Evolutionary conservation across 2,797 vertebrate genomes (phyloP).

Genomic region (Eptatretus atami): DNA sequence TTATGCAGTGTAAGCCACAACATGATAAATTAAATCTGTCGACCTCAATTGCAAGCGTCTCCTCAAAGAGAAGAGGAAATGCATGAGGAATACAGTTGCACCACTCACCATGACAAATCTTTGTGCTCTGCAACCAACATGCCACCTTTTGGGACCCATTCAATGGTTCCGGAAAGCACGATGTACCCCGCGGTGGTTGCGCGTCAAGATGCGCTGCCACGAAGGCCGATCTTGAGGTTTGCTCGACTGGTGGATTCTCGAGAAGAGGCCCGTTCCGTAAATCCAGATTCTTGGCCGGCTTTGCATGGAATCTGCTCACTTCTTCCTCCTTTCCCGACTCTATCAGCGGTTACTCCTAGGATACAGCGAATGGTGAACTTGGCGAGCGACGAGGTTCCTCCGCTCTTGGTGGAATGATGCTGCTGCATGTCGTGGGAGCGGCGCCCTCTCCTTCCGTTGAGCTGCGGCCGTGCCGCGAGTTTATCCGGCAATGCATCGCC

Average conservation of each 20-base stretch:
- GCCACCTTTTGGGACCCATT: constrained; percentile 1
- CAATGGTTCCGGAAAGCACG: background rate
- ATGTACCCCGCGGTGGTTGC: background rate
- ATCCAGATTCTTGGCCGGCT: too few species aligned
- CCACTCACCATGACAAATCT: too few species aligned
- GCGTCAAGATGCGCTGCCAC: too few species aligned
- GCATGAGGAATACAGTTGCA: too few species aligned
- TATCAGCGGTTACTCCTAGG: background rate
- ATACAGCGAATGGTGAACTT: constrained; percentile 4
- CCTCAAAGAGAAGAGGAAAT: too few species aligned
- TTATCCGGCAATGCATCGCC: background rate
- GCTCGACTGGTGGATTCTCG: too few species aligned
- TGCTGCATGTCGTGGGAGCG: background rate
- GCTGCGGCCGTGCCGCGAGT: background rate
- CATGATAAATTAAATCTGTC: too few species aligned
- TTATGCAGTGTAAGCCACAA: too few species aligned
- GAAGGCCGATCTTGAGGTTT: too few species aligned
- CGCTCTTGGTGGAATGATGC: background rate
- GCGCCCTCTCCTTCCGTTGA: background rate
- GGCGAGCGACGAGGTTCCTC: background rate
- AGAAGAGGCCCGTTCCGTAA: too few species aligned
- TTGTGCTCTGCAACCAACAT: background rate
- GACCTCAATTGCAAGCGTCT: too few species aligned
- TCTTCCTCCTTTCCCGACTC: background rate
- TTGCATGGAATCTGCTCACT: too few species aligned